Percentiles rank a stretch among this genome's conserved stretches.
phyloP scores from a whole-genome alignment of 2,113 vertebrate species.

The Mustela lutreola region DNA sequence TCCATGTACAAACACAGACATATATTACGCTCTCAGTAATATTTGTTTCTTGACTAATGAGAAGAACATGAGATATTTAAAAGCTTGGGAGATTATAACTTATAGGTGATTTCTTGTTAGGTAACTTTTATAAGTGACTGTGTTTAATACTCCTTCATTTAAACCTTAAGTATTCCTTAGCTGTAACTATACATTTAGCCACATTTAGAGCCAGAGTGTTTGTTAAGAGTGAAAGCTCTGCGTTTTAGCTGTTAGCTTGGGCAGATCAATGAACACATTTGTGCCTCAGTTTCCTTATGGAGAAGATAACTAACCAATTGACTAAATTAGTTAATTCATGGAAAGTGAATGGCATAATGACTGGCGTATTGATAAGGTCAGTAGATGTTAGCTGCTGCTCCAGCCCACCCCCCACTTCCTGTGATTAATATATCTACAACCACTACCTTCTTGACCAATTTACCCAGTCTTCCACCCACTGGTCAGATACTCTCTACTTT shows the following conservation, averaged over 20 bases:
- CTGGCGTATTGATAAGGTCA: background rate
- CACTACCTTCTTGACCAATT: background rate
- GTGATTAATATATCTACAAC: background rate
- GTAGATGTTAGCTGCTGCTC: background rate
- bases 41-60: conserved; percentile 40
- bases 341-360: background rate
- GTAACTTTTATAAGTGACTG: background rate
- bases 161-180: background rate
- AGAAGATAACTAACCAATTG: background rate
- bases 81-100: background rate
- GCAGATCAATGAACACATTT: background rate
- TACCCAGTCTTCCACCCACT: background rate
- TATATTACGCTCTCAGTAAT: background rate
- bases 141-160: background rate
- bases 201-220: background rate
- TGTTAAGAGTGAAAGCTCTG: background rate
- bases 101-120: background rate
- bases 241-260: background rate
- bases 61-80: background rate
- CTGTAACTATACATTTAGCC: background rate
- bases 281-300: background rate
- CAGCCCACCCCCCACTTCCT: no score
- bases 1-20: background rate
- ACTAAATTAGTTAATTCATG: background rate
- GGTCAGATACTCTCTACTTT: background rate